phyloP scores from a whole-genome alignment of 2,888 invertebrate genomes.

The Cinara cedri region DNA sequence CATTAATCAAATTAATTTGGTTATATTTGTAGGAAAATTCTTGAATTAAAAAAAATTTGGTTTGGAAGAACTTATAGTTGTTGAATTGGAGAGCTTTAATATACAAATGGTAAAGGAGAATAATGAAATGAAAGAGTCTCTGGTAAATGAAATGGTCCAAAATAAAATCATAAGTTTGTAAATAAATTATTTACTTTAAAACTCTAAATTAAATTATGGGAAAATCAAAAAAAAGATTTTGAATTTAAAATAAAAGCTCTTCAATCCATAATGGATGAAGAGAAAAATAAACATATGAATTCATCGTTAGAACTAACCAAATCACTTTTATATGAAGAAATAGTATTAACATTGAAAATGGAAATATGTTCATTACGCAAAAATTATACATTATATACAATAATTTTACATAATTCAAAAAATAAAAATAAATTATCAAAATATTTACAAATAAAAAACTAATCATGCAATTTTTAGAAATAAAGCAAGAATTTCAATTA shows the following conservation, averaged over 20 bases:
- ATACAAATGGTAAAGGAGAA: neutral
- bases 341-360: no score
- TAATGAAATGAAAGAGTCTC: neutral
- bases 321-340: no score
- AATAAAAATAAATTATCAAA: neutral
- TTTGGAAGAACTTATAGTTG: neutral
- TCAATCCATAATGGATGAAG: no score
- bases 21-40: neutral
- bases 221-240: no score
- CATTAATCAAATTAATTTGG: neutral
- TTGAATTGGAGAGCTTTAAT: neutral
- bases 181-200: neutral
- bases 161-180: constrained; percentile 4
- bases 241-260: no score
- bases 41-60: neutral
- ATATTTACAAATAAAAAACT: no score
- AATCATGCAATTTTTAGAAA: no score
- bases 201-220: no score
- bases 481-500: no score
- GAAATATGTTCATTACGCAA: neutral
- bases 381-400: neutral
- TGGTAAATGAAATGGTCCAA: neutral
- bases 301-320: no score
- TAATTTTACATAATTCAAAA: neutral
- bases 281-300: no score